phyloP scores from a whole-genome alignment of 30 jellyfish, hydroid and myxozoan genomes.

The Cassiopea xamachana region DNA sequence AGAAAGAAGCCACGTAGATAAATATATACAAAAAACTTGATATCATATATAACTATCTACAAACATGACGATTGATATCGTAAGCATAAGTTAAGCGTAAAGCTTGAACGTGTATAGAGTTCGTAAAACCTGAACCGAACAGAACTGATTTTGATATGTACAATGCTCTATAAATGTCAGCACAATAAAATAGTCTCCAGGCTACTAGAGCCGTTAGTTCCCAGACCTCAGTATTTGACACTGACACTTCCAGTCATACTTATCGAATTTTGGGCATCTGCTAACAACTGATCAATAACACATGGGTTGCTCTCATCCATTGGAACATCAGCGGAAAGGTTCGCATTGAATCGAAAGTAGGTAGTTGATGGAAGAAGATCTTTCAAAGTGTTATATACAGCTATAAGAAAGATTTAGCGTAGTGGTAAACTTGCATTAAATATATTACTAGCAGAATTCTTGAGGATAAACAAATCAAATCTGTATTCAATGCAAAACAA shows the following conservation, averaged over 20 bases:
- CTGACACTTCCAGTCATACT: slow-evolving; percentile 77
- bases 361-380: slow-evolving; percentile 79
- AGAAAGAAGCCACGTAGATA: no score
- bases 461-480: background rate
- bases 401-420: slow-evolving; percentile 10
- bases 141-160: no score
- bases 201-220: no score
- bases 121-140: no score
- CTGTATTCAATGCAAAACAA: no score
- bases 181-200: no score
- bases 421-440: background rate
- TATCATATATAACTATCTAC: no score
- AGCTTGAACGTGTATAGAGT: no score
- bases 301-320: slow-evolving; percentile 82
- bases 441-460: background rate
- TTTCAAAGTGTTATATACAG: slow-evolving; percentile 70
- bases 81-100: no score
- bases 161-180: no score
- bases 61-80: no score
- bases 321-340: slow-evolving; percentile 76
- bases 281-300: slow-evolving; percentile 62
- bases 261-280: slow-evolving; percentile 78
- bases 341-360: slow-evolving; percentile 84
- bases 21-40: no score
- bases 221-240: background rate